Evolutionary conservation across 2,113 vertebrate species (phyloP).

Genomic region (Chaenogobius annularis): DNA sequence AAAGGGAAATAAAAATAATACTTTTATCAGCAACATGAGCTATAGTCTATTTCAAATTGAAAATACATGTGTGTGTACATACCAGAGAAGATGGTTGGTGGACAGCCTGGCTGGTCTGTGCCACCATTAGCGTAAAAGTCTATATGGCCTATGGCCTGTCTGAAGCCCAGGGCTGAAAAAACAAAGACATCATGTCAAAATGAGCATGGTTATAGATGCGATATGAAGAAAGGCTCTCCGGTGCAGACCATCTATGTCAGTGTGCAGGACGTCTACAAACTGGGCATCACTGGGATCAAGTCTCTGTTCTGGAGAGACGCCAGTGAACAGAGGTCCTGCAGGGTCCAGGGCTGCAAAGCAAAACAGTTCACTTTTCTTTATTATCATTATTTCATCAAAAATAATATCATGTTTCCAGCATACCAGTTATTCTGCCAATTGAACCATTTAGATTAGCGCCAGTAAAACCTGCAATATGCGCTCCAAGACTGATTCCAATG

Average conservation of each 20-base stretch:
- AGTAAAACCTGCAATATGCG: slow-evolving; percentile 91
- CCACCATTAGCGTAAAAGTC: slow-evolving; percentile 94
- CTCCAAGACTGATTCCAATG: slow-evolving; percentile 94
- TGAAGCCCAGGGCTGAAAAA: slow-evolving; percentile 82
- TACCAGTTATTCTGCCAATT: slow-evolving; percentile 91
- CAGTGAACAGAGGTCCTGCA: slow-evolving; percentile 85
- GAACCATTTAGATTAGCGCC: slow-evolving; percentile 81
- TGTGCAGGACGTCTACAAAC: slow-evolving; percentile 93
- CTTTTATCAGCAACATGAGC: neutral
- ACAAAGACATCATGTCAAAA: slow-evolving; percentile 21
- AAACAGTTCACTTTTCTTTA: neutral
- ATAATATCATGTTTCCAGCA: neutral
- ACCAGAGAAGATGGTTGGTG: slow-evolving; percentile 87
- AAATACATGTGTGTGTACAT: slow-evolving; percentile 25
- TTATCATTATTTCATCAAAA: neutral
- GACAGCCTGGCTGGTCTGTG: slow-evolving; percentile 89
- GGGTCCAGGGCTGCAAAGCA: slow-evolving; percentile 85
- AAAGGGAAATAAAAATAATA: neutral
- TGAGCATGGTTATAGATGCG: neutral
- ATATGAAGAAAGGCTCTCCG: neutral
- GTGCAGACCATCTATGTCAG: slow-evolving; percentile 83
- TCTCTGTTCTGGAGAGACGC: slow-evolving; percentile 58
- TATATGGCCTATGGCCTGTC: slow-evolving; percentile 83
- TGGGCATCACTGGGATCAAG: slow-evolving; percentile 85
- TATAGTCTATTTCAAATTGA: neutral